phyloP scores from a whole-genome alignment of 2,888 invertebrate genomes.

The Tortricodes alternella region DNA sequence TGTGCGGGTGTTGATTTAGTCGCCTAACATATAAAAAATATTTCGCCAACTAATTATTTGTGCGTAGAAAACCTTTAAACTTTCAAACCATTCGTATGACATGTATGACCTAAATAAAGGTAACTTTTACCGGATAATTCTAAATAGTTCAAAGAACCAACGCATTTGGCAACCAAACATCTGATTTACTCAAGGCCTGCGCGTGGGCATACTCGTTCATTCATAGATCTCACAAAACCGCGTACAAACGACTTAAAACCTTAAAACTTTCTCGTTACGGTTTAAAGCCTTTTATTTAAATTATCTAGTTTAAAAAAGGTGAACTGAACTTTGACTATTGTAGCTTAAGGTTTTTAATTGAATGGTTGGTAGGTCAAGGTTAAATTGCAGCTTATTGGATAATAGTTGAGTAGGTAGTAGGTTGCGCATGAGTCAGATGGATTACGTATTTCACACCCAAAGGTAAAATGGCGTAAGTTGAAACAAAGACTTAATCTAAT shows the following conservation, averaged over 20 bases:
- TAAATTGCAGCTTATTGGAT: slow-evolving; percentile 40
- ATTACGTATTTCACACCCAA: slow-evolving; percentile 6
- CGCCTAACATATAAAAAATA: no score
- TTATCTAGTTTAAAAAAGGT: background rate
- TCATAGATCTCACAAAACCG: slow-evolving; percentile 37
- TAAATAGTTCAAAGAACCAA: background rate
- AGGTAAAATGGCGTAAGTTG: background rate
- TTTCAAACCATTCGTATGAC: no score
- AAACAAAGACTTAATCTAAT: no score
- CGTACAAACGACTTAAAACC: background rate
- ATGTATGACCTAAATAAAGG: no score
- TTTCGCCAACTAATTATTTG: no score
- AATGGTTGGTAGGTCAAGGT: background rate
- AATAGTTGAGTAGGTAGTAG: slow-evolving; percentile 53
- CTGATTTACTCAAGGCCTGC: slow-evolving; percentile 48
- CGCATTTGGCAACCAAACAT: slow-evolving; percentile 35
- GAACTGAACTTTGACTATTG: background rate
- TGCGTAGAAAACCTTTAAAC: no score
- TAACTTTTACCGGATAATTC: no score
- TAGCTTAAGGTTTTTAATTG: background rate
- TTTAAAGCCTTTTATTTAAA: background rate
- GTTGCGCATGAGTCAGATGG: slow-evolving; percentile 47
- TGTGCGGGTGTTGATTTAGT: no score
- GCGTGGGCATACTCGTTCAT: slow-evolving; percentile 57
- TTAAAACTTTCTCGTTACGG: background rate